Evolutionary conservation across 64 coral and sea anemone species (phyloP).

Genomic region (Pachyseris speciosa): DNA sequence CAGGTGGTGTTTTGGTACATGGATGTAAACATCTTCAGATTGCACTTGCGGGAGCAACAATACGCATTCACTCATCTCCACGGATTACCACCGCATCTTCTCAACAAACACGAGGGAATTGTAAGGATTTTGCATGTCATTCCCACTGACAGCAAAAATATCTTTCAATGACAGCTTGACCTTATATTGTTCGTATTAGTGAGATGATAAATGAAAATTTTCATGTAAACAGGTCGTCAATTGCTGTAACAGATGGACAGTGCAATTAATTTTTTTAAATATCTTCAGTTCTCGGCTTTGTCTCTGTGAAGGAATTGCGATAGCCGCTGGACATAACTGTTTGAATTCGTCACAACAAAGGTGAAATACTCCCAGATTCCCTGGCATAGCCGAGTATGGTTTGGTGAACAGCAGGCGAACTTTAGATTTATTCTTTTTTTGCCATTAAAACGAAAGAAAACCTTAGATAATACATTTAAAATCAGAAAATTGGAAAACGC

Average conservation of each 20-base stretch:
- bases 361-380: background rate
- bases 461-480: background rate
- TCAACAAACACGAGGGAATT: background rate
- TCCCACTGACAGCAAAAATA: background rate
- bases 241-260: slow-evolving; percentile 18
- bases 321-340: background rate
- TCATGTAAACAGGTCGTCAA: slow-evolving; percentile 32
- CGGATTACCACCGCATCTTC: background rate
- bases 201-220: slow-evolving; percentile 2
- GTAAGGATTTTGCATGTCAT: background rate
- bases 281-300: background rate
- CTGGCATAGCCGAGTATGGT: background rate
- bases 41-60: background rate
- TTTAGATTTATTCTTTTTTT: background rate
- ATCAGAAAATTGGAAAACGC: background rate
- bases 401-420: background rate
- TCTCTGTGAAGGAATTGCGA: background rate
- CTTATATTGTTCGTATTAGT: slow-evolving; percentile 37
- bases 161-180: background rate
- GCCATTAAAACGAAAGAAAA: background rate
- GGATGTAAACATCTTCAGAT: background rate
- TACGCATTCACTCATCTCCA: background rate
- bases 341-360: background rate
- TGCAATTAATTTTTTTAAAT: slow-evolving; percentile 44
- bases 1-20: background rate